Evolutionary conservation across 2,797 vertebrate genomes (phyloP).

Genomic region (Trichosurus vulpecula): DNA sequence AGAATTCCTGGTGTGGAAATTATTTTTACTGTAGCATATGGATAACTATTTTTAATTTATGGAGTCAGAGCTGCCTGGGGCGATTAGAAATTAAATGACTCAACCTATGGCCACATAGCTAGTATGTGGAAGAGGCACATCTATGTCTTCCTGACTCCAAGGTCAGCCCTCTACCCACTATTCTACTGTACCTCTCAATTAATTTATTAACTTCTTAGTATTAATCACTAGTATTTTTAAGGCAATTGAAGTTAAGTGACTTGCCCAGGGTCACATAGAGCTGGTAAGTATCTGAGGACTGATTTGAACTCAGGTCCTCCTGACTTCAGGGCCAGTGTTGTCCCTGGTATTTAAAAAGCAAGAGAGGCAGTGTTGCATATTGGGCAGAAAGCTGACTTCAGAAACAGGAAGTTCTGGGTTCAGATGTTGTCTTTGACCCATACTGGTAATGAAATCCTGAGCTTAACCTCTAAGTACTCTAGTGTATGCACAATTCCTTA

Average conservation of each 20-base stretch:
- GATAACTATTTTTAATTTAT: neutral
- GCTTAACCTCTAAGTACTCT: neutral
- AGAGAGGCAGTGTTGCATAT: neutral
- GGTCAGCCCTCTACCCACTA: neutral
- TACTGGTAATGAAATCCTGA: neutral
- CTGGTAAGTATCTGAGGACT: too few relatives aligned
- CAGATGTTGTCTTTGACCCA: neutral
- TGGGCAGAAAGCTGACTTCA: neutral
- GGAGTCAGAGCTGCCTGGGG: neutral
- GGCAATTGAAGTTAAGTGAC: too few relatives aligned
- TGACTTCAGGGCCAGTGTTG: too few relatives aligned
- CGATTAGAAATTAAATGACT: neutral
- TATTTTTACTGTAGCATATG: neutral
- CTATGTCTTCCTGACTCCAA: neutral
- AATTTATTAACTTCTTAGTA: neutral
- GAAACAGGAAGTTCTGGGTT: neutral
- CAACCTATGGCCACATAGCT: neutral
- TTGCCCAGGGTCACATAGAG: too few relatives aligned
- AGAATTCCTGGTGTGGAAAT: neutral
- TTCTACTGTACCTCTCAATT: neutral
- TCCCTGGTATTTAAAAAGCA: neutral
- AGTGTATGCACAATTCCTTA: neutral
- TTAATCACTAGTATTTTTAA: too few relatives aligned
- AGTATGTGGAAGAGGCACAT: neutral
- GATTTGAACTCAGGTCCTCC: too few relatives aligned